Conservation (phyloP, 2,113 vertebrate species). For the Oophaga pumilio region DNA sequence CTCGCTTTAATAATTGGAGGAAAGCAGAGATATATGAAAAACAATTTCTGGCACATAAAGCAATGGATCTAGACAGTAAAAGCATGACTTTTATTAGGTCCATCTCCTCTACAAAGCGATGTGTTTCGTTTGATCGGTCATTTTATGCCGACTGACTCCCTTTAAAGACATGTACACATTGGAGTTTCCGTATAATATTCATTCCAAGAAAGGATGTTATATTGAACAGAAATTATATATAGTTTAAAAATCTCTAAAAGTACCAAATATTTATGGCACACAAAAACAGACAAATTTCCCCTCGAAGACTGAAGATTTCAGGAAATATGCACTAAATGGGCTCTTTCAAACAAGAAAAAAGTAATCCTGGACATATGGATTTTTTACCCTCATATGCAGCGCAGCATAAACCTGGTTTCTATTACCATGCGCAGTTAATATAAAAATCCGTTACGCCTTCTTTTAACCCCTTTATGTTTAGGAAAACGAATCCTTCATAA, state of each 20-base stretch:
- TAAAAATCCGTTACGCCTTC: slow-evolving; percentile 9
- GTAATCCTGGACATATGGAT: neutral
- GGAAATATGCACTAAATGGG: slow-evolving; percentile 1
- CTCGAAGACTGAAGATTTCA: neutral
- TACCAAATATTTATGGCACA: neutral
- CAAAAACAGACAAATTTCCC: neutral
- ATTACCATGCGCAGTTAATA: slow-evolving; percentile 28
- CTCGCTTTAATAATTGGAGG: no score
- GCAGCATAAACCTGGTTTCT: slow-evolving; percentile 34
- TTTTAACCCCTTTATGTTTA: slow-evolving; percentile 18
- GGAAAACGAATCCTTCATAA: neutral
- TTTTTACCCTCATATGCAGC: slow-evolving; percentile 4
- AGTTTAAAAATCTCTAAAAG: neutral
- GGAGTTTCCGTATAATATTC: neutral
- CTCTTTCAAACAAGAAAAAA: slow-evolving; percentile 4
- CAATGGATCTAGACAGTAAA: no score
- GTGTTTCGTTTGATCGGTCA: no score
- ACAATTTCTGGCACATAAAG: no score
- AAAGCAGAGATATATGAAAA: no score
- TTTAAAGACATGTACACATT: neutral
- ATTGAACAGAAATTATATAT: neutral
- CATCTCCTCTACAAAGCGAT: no score
- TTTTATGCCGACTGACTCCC: no score
- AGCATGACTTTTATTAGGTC: no score
- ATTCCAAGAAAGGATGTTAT: neutral